phyloP scores from a whole-genome alignment of 2,888 invertebrate species.

The Tipula unca region DNA sequence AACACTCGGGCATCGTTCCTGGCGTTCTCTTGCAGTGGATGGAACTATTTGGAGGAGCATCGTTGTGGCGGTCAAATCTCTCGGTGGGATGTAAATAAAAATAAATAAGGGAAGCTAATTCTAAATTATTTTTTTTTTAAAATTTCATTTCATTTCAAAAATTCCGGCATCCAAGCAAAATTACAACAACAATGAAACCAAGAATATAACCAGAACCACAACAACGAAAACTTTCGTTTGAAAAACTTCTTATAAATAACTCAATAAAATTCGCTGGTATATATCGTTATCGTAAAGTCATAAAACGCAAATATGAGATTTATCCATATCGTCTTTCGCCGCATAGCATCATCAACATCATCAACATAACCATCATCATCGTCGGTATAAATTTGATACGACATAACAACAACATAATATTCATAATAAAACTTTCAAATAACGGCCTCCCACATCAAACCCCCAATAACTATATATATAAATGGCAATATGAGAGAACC shows the following conservation, averaged over 20 bases:
- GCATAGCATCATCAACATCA: neutral
- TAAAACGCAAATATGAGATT: neutral
- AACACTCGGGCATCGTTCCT: no score
- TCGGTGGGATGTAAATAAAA: no score
- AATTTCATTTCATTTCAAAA: neutral
- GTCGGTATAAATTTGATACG: neutral
- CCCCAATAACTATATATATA: neutral
- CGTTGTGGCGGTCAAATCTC: no score
- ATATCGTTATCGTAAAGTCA: neutral
- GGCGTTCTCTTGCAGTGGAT: no score
- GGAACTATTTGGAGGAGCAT: no score
- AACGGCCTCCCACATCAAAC: neutral
- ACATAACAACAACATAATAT: neutral
- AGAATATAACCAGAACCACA: neutral
- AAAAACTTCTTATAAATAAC: neutral
- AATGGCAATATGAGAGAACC: neutral
- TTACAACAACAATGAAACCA: neutral
- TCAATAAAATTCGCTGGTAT: neutral
- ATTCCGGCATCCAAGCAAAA: neutral
- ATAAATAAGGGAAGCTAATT: no score
- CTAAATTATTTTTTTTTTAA: neutral
- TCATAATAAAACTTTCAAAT: neutral
- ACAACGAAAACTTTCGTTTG: neutral
- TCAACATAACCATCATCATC: neutral
- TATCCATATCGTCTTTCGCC: neutral